Conservation (phyloP, 2,113 vertebrate genomes). For the Xiphophorus couchianus region DNA sequence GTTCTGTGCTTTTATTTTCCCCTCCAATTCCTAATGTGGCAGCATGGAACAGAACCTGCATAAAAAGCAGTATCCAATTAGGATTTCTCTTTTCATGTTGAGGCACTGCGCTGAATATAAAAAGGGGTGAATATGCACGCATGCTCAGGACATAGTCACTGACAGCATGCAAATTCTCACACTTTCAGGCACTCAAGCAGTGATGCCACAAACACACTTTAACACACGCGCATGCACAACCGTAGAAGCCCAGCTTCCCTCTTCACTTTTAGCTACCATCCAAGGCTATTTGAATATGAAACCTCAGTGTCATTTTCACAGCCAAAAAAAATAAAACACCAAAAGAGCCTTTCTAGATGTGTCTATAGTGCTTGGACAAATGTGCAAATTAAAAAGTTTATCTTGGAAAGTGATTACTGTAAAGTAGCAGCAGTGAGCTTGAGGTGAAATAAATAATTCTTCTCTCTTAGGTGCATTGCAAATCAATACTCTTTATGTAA, state of each 20-base stretch:
- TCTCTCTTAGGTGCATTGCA: slow-evolving; percentile 18
- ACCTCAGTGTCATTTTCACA: slow-evolving; percentile 43
- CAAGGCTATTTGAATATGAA: slow-evolving; percentile 50
- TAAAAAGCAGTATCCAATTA: slow-evolving; percentile 74
- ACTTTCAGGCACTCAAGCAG: slow-evolving; percentile 8
- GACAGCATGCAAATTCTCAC: slow-evolving; percentile 30
- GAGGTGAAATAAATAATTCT: slow-evolving; percentile 42
- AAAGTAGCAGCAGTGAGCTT: slow-evolving; percentile 34
- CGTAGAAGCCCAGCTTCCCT: slow-evolving; percentile 26
- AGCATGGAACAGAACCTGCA: slow-evolving; percentile 64
- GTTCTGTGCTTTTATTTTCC: slow-evolving; percentile 40
- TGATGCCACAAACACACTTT: slow-evolving; percentile 6
- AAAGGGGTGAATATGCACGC: slow-evolving; percentile 45
- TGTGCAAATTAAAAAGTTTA: slow-evolving; percentile 60
- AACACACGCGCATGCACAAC: slow-evolving; percentile 16
- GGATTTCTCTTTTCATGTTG: slow-evolving; percentile 55
- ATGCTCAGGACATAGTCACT: slow-evolving; percentile 27
- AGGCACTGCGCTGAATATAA: slow-evolving; percentile 55
- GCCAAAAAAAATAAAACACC: slow-evolving; percentile 36
- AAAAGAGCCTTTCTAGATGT: slow-evolving; percentile 35
- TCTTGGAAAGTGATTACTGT: slow-evolving; percentile 37
- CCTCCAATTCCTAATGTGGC: slow-evolving; percentile 43
- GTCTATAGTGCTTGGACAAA: slow-evolving; percentile 14
- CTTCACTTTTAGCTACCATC: slow-evolving; percentile 48
- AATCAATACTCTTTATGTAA: slow-evolving; percentile 23